A percentile compares a stretch with the other conserved stretches of the same genome.
Conservation (phyloP, 2,888 invertebrate genomes). For the Zygogramma bicolorata region DNA sequence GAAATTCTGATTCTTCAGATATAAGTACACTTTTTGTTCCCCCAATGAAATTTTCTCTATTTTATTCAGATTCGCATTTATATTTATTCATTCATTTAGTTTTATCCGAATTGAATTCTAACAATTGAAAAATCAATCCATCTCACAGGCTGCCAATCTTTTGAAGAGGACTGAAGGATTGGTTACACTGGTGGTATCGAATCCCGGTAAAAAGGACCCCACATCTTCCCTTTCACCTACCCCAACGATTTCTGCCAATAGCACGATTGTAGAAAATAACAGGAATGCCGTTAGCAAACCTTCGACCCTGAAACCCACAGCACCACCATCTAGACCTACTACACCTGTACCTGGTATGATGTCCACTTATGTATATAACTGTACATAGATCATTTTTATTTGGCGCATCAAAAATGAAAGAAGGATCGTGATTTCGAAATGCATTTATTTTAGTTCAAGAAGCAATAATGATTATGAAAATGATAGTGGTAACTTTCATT, state of each 20-base stretch:
- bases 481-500: no score
- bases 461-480: no score
- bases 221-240: conserved; percentile 42
- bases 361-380: conserved; percentile 2
- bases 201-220: conserved; percentile 80
- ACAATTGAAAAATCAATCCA: background rate
- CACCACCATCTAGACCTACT: conserved; percentile 61
- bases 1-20: no score
- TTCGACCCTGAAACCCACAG: conserved; percentile 54
- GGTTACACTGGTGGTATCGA: conserved; percentile 85
- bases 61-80: background rate
- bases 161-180: conserved; percentile 90
- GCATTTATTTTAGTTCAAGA: no score
- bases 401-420: no score
- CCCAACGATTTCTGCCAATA: conserved; percentile 33
- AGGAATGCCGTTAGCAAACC: conserved; percentile 45
- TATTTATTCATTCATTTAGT: background rate
- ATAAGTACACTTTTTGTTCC: background rate
- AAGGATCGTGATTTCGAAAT: no score
- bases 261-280: conserved; percentile 40
- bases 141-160: conserved; percentile 81
- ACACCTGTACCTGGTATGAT: conserved; percentile 63
- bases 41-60: background rate
- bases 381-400: no score
- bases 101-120: background rate